A percentile compares a stretch with the other conserved stretches of the same genome.
phyloP scores from a whole-genome alignment of 2,113 vertebrate species.

The Syngnathoides biaculeatus region DNA sequence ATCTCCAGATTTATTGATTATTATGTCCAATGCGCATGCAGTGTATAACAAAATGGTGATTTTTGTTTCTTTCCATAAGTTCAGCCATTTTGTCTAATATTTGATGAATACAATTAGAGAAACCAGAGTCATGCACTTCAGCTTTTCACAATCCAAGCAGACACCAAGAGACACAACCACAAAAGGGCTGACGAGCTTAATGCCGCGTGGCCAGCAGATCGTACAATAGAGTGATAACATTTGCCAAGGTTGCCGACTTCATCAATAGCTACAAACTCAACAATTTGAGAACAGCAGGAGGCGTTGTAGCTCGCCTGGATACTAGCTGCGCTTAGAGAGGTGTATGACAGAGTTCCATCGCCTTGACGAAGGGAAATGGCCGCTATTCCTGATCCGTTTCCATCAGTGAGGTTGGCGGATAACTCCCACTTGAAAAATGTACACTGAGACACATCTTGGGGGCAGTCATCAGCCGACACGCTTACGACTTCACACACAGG shows the following conservation, averaged over 20 bases:
- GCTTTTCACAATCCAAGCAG: neutral
- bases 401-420: constrained; percentile 59
- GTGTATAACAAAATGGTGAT: neutral
- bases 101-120: neutral
- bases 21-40: neutral
- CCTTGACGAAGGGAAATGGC: constrained; percentile 46
- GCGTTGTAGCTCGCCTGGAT: constrained; percentile 48
- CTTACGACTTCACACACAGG: constrained; percentile 53
- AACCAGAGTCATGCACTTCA: neutral
- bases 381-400: constrained; percentile 57
- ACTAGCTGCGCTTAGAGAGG: neutral
- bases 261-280: constrained; percentile 62
- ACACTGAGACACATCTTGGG: constrained; percentile 44
- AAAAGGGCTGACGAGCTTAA: constrained; percentile 37
- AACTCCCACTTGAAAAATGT: constrained; percentile 49
- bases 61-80: neutral
- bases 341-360: constrained; percentile 37
- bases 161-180: constrained; percentile 53
- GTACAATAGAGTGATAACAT: constrained; percentile 55
- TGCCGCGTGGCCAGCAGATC: constrained; percentile 25
- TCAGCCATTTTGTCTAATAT: neutral
- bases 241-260: constrained; percentile 67
- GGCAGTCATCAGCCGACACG: constrained; percentile 35
- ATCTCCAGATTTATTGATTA: neutral
- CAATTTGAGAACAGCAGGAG: constrained; percentile 68